Evolutionary conservation across 2,888 invertebrate species (phyloP), one percentile per base, ranked within the genome.

Genomic region (Pristionchus exspectatus): DNA sequence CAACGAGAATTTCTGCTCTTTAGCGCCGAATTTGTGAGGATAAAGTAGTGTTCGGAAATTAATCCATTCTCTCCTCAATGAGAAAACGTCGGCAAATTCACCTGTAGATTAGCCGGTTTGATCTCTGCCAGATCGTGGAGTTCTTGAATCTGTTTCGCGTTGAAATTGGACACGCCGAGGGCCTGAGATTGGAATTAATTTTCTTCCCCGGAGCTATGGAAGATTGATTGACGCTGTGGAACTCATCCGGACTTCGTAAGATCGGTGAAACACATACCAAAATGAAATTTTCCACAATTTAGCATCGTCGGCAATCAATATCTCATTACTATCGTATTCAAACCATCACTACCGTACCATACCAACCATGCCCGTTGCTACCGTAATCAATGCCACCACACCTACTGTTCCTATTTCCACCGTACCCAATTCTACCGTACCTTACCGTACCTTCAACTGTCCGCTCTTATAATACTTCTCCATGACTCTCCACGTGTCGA

Each of bases 101-200:
- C 94, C 92, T 95, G 95, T 14, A 94, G 90, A 89, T 93, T 93
- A 0, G 92, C 85, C 21, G 94, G 94, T 87, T 95, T 93, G 85
- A 95, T 91, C 18, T 92, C 93, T 24, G 92, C 93, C 21, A 90
- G 91, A 74, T 94, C 92, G 63, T 93, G 92, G 24, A 95, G 91
- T 21, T 92, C 92, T 74, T 93, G 90, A 14, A 95, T 87, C 90
- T 95, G 95, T 24, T 91, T 89, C 7, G 83, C 90, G 89, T 92
- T 93, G 92, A 95, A 95, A 90, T 94, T 94, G 38, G 92, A 92
- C n/a, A 94, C 91, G 44, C 94, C 94, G 54, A 94, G 91, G 24
- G 93, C 92, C 91, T 92, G 89, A 38, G 38, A 38, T 38, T 2
- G 38, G 38, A 38, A 38, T 38, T n/a, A n/a, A n/a, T 38, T 38